Evolutionary conservation across 2,888 invertebrate species (phyloP).

Genomic region (Melanostoma scalare): DNA sequence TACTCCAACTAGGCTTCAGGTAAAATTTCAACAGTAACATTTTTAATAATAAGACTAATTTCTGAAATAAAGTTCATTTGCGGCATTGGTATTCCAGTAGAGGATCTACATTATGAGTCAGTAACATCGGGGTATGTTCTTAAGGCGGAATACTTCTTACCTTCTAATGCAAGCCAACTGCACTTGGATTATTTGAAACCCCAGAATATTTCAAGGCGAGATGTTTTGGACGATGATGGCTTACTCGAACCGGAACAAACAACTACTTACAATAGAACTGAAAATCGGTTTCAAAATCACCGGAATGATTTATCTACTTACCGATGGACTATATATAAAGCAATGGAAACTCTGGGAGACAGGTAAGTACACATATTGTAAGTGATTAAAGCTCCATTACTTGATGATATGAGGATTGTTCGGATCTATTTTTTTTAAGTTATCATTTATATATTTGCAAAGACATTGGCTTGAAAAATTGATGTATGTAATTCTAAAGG

Average conservation of each 20-base stretch:
- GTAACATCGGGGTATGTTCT: constrained; percentile 80
- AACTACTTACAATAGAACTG: constrained; percentile 73
- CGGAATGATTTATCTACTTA: constrained; percentile 74
- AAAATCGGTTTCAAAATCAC: constrained; percentile 72
- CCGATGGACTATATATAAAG: constrained; percentile 79
- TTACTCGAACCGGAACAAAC: constrained; percentile 62
- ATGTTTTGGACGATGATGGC: constrained; percentile 59
- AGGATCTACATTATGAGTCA: constrained; percentile 78
- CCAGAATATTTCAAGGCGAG: constrained; percentile 75
- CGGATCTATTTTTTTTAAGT: not conserved
- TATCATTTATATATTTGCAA: not conserved
- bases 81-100: constrained; percentile 81
- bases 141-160: constrained; percentile 80
- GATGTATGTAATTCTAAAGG: too few species aligned
- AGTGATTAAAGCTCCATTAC: not conserved
- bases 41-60: not conserved
- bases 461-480: too few species aligned
- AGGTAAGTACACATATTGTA: constrained; percentile 70
- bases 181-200: constrained; percentile 77
- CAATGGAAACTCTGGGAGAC: constrained; percentile 77
- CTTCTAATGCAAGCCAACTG: constrained; percentile 77
- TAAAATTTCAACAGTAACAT: constrained; percentile 40
- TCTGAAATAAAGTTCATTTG: constrained; percentile 77
- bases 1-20: constrained; percentile 80
- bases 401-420: not conserved